Conservation (phyloP, 2,797 vertebrate species). For the Necrosyrtes monachus region DNA sequence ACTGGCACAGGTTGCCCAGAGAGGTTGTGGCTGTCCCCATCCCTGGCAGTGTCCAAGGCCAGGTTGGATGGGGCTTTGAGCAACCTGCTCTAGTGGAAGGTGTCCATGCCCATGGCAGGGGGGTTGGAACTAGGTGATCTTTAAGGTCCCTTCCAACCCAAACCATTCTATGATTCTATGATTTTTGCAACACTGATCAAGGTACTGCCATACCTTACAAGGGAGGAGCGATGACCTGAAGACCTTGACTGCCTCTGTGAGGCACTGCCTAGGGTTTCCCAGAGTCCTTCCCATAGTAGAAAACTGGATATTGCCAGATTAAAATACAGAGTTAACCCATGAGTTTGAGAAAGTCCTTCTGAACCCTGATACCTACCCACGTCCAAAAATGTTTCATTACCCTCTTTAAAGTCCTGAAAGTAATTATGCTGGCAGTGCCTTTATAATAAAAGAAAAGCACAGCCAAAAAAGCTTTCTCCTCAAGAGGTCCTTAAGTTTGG, state of each 20-base stretch:
- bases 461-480: background rate
- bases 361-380: background rate
- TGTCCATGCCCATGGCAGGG: no score
- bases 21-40: no score
- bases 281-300: background rate
- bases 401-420: background rate
- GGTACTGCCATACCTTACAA: background rate
- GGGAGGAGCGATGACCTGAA: background rate
- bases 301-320: background rate
- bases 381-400: background rate
- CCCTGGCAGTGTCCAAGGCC: no score
- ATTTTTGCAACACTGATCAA: background rate
- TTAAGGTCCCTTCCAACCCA: background rate
- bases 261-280: background rate
- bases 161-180: fast-evolving
- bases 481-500: background rate
- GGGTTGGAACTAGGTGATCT: background rate
- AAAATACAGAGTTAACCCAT: background rate
- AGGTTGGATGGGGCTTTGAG: background rate
- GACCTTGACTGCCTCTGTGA: background rate
- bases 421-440: background rate
- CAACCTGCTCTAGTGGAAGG: no score
- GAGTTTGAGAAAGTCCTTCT: background rate
- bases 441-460: background rate
- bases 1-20: no score